Conservation (phyloP, 2,113 vertebrate genomes). For the Sminthopsis crassicaudata region DNA sequence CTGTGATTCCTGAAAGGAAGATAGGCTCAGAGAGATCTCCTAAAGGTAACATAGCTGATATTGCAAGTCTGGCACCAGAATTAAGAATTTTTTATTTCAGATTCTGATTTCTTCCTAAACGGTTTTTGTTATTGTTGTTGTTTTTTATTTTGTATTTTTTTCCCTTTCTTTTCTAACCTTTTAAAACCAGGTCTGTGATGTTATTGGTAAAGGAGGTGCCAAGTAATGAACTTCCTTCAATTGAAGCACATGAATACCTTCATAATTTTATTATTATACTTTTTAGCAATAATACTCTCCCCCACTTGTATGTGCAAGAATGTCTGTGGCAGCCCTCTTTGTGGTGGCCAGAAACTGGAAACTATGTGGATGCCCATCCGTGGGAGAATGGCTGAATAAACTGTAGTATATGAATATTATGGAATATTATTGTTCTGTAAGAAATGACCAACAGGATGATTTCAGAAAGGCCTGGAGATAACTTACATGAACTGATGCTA, state of each 20-base stretch:
- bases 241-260: not conserved
- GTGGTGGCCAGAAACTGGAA: too few species aligned
- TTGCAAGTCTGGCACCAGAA: not conserved
- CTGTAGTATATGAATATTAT: too few species aligned
- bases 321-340: too few species aligned
- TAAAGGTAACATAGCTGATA: not conserved
- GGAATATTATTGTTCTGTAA: too few species aligned
- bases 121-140: not conserved
- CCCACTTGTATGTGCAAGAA: too few species aligned
- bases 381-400: too few species aligned
- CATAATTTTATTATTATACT: not conserved
- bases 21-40: not conserved
- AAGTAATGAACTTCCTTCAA: not conserved
- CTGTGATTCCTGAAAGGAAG: not conserved
- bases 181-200: not conserved
- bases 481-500: too few species aligned
- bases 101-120: not conserved
- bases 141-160: not conserved
- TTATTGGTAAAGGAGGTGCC: not conserved
- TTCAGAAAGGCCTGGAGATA: too few species aligned
- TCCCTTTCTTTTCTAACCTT: not conserved
- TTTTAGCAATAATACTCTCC: not conserved
- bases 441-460: too few species aligned
- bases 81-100: not conserved
- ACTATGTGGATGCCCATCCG: too few species aligned